These are phyloP conservation scores for Aporrectodea caliginosa DNA, from an alignment of 1,140 invertebrate species.

Conservation along the genomic window DNA sequence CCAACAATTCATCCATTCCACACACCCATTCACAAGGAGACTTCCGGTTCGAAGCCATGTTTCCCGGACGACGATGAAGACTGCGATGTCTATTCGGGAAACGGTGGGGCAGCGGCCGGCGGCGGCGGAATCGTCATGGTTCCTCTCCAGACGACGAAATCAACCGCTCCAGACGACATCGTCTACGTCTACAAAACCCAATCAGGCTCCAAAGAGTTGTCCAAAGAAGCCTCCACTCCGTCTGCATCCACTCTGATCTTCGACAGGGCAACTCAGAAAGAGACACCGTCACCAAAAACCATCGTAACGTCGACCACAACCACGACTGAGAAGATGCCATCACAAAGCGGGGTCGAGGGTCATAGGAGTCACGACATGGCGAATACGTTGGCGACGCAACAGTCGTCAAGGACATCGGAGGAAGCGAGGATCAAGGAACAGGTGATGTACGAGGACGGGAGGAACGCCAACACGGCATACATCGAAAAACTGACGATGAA, in stretches of 20 bases:
- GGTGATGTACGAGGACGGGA: neutral
- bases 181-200: neutral
- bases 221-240: neutral
- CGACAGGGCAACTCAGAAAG: neutral
- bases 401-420: neutral
- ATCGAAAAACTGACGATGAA: constrained; percentile 26
- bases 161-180: neutral
- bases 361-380: neutral
- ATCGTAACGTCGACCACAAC: neutral
- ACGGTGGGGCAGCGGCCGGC: neutral
- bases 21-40: neutral
- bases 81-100: neutral
- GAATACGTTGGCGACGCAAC: neutral
- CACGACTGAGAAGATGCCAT: neutral
- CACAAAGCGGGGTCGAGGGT: neutral
- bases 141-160: neutral
- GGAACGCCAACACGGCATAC: neutral
- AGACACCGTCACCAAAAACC: no score
- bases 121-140: neutral
- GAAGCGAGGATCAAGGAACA: neutral
- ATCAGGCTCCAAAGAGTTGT: no score
- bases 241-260: neutral
- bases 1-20: neutral
- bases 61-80: neutral
- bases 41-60: neutral